Evolutionary conservation across 1,140 invertebrate genomes (phyloP), one percentile per base, ranked within the genome.

Genomic region (Mamestra configurata): DNA sequence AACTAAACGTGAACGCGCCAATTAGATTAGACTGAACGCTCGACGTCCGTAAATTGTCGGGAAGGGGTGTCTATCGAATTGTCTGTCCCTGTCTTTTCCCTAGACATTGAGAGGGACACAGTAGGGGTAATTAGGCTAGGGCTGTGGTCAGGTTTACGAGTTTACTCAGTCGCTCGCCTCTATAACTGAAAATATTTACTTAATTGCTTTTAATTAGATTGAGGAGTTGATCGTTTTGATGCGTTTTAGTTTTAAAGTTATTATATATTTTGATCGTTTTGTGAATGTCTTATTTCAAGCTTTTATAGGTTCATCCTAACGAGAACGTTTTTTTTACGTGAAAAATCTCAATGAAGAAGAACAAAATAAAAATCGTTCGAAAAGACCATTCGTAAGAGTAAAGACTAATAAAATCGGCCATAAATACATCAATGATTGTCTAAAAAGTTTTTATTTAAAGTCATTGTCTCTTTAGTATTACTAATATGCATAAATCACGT

Each of bases 1-100:
- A 86, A 88, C 85, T 85, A 81, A 88, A 89, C 88, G 89, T 88
- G 87, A 87, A 91, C 88, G 91, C 89, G 89, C 85, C 91, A 90
- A 94, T 93, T 93, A 92, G 90, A 92, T 94, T 92, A 94, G 86
- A 85, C 83, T 82, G 61, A 84, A 86, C 88, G 85, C 46, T 83
- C 84, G 71, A 75, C 71, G 85, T 71, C 85, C 81, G 89, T 90
- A 93, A 94, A 93, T 92, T 93, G 90, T 93, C 86, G 87, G 86
- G 85, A 87, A 81, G 80, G 83, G 89, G 85, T 89, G 80, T 81
- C 82, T 80, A 84, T 84, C 57, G 77, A 88, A 89, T 85, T 89
- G 84, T 87, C 84, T 80, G 82, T 84, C 86, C 77, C 79, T 87
- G 71, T 83, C 70, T 77, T 77, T 78, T 82, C 79, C 82, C 85